Base-by-base conservation (phyloP, 2,888 invertebrate species). In the Acrobasis consociella region DNA sequence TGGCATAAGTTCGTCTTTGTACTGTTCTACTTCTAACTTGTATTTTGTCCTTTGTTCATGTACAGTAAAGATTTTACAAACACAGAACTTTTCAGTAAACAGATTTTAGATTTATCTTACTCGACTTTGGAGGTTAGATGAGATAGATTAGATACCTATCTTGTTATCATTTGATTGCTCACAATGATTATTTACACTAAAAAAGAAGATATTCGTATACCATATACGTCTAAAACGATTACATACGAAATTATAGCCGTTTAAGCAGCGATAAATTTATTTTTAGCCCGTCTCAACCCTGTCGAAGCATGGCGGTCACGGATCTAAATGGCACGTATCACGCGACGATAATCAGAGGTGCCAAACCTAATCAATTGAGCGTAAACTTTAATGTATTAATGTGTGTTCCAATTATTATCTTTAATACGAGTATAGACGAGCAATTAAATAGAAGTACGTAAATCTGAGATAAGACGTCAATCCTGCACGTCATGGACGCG, bases 221-320 rank as follows among this genome's bases (percentile, higher is more conserved):
- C 46, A 31, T 58, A 46, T 58, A 60, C 58, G 60, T 15, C 49
- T 37, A 50, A 49, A 60, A 50, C 49, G 42, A 31, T 17, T 37
- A 39, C 60, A 53, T 46, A 13, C 42, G 8, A 62, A 64, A 60
- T 69, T 69, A 69, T 65, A 69, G 69, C 59, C 67, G 69, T 65
- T 69, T 68, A 61, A 66, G 67, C 64, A 65, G 60, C 66, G 52
- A 42, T 15, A 67, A 69, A 71, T 70, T 31, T 80, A 81, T 80
- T 72, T 75, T 67, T 79, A 77, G 76, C 65, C 62, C 74, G 77
- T 74, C 75, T 75, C 74, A 82, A 74, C 83, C 80, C 74, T 80
- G 87, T 82, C 82, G 72, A 80, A 85, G 72, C 78, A 84, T 83
- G 80, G 78, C 70, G 77, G 81, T 80, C 80, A 77, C 85, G 70